phyloP scores from a whole-genome alignment of 92 coral and sea anemone species.

The Diadumene lineata region DNA sequence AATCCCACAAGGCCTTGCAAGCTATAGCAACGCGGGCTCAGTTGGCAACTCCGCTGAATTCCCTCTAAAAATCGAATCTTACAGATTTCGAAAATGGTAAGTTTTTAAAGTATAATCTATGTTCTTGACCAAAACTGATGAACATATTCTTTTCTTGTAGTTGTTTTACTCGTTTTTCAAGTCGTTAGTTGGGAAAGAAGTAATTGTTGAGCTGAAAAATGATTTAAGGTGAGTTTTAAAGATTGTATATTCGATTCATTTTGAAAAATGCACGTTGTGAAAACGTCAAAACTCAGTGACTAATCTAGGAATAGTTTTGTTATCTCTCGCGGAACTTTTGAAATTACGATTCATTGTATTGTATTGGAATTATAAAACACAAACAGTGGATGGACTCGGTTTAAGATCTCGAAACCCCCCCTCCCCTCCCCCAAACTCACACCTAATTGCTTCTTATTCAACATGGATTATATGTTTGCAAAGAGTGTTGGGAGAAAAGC shows the following conservation, averaged over 20 bases:
- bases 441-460: no score
- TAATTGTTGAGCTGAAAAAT: constrained; percentile 92
- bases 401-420: no score
- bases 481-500: no score
- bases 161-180: constrained; percentile 96
- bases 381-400: no score
- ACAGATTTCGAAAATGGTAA: constrained; percentile 10
- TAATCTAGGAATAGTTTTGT: no score
- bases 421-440: no score
- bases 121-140: not conserved
- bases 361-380: no score
- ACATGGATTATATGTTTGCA: no score
- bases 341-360: no score
- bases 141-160: constrained; percentile 34
- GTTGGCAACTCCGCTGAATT: not conserved
- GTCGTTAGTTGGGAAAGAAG: constrained; percentile 98
- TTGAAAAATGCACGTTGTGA: not conserved
- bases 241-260: no score
- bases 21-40: constrained; percentile 18
- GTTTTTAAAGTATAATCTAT: not conserved
- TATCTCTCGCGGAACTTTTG: no score
- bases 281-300: not conserved
- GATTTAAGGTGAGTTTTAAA: constrained; percentile 89
- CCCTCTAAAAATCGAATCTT: constrained; percentile 23
- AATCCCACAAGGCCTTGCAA: constrained; percentile 34